A percentile compares a stretch with the other conserved stretches of the same genome.
These are phyloP conservation scores for Galagoides demidoff DNA, from an alignment of 2,797 vertebrate genomes.

Conservation along the genomic window DNA sequence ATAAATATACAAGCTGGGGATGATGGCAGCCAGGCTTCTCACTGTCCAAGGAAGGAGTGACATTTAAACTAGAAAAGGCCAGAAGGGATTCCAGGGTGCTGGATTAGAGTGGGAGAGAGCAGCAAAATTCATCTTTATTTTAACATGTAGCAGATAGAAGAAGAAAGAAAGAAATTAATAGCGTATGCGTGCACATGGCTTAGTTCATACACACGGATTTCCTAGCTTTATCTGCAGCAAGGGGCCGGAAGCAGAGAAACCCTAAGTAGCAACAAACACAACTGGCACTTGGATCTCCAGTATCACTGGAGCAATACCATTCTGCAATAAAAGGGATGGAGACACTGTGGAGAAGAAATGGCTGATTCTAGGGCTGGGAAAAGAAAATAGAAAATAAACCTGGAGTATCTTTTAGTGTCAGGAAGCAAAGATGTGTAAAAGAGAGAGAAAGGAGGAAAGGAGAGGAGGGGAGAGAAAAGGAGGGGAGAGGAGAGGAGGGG, in stretches of 20 bases:
- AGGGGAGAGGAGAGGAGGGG: too few relatives aligned
- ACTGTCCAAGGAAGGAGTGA: not conserved
- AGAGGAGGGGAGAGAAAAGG: fast-evolving
- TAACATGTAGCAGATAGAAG: not conserved
- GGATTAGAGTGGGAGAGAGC: not conserved
- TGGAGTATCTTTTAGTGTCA: not conserved
- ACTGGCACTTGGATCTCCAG: not conserved
- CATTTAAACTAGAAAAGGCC: not conserved
- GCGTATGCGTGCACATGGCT: too few relatives aligned
- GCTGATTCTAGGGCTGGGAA: not conserved
- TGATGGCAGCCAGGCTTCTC: not conserved
- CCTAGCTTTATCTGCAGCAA: not conserved
- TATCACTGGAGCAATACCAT: not conserved
- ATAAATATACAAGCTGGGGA: not conserved
- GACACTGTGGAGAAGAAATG: not conserved
- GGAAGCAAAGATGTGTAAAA: not conserved
- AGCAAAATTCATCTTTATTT: not conserved
- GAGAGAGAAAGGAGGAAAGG: not conserved
- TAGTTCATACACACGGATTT: not conserved
- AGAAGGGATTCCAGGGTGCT: not conserved
- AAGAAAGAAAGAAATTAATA: not conserved
- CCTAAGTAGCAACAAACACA: not conserved
- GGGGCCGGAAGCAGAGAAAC: not conserved
- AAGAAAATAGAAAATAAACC: not conserved
- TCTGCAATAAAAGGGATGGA: not conserved